Evolutionary conservation across 1,140 invertebrate species (phyloP).

Genomic region (Cydia amplana): DNA sequence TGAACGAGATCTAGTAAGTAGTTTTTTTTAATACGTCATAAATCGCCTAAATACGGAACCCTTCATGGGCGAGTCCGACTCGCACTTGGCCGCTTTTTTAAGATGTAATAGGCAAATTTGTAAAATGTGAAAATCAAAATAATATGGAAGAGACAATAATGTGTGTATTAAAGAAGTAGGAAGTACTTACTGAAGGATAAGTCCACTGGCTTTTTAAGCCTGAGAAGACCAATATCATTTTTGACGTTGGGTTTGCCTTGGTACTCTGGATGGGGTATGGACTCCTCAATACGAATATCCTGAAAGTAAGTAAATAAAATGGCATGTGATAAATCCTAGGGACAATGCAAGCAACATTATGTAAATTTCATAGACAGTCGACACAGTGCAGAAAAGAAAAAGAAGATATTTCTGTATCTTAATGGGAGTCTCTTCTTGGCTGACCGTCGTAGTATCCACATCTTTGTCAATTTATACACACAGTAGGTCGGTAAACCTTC

Average conservation of each 20-base stretch:
- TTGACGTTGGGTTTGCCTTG: not conserved
- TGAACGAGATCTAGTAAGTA: no score
- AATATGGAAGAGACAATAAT: no score
- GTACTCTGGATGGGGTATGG: conserved; percentile 3
- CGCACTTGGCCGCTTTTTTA: no score
- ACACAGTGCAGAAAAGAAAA: no score
- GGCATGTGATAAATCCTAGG: not conserved
- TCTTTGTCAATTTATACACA: conserved; percentile 40
- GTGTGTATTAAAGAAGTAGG: not conserved
- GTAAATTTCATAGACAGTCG: no score
- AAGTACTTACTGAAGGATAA: conserved; percentile 6
- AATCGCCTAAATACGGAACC: no score
- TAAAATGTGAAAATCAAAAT: no score
- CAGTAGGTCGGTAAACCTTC: conserved; percentile 41
- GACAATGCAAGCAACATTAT: no score
- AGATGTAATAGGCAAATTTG: no score
- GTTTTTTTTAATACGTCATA: no score
- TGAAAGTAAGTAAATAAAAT: not conserved
- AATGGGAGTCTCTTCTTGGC: conserved; percentile 54
- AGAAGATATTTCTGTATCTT: no score
- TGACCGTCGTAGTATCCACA: not conserved
- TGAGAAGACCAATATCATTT: conserved; percentile 14
- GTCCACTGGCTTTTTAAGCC: conserved; percentile 15
- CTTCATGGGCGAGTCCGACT: no score
- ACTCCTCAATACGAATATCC: conserved; percentile 18